phyloP scores from a whole-genome alignment of 2,888 invertebrate genomes.

The Tachina fera region DNA sequence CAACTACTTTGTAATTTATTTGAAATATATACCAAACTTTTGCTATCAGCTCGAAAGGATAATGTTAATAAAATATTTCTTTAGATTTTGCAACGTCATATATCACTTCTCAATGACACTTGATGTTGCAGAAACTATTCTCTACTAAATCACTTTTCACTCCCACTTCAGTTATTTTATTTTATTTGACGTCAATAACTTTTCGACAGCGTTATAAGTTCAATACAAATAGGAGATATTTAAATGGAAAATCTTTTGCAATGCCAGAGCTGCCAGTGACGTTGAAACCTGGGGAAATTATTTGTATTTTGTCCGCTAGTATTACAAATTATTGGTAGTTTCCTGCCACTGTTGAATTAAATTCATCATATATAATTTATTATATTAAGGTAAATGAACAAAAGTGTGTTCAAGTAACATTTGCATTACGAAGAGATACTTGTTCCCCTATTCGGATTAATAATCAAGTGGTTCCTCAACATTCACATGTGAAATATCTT shows the following conservation, averaged over 20 bases:
- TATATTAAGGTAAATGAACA: no score
- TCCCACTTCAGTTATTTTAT: background rate
- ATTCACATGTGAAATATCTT: no score
- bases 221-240: constrained; percentile 31
- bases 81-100: background rate
- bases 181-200: constrained; percentile 25
- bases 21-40: constrained; percentile 2
- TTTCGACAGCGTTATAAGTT: constrained; percentile 23
- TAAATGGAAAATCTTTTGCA: constrained; percentile 14
- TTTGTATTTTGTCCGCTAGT: no score
- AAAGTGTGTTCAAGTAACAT: no score
- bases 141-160: background rate
- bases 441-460: no score
- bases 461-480: no score
- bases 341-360: no score
- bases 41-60: background rate
- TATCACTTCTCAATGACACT: constrained; percentile 12
- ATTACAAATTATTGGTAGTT: no score
- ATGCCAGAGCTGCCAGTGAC: background rate
- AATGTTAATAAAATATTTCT: constrained; percentile 17
- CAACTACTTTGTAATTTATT: constrained; percentile 19
- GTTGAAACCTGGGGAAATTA: no score
- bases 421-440: no score
- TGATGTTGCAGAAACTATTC: background rate
- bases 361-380: no score